Conservation (phyloP, 2,797 vertebrate species). For the Enoplosus armatus region DNA sequence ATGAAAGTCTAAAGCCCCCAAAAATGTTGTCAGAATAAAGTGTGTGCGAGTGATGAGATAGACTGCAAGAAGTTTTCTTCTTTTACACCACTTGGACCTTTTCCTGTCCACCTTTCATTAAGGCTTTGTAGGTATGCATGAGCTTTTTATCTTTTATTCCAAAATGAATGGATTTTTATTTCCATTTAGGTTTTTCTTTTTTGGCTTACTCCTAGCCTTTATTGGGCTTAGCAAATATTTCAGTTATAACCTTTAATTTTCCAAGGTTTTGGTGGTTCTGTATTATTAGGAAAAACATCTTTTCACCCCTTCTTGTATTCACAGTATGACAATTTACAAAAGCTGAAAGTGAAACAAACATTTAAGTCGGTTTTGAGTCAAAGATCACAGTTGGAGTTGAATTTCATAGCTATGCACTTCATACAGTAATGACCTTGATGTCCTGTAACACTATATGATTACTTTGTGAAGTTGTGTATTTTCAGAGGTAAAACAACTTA, state of each 20-base stretch:
- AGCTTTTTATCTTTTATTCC: conserved; percentile 56
- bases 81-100: conserved; percentile 21
- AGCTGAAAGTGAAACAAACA: conserved; percentile 3
- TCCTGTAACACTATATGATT: neutral
- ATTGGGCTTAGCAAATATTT: conserved; percentile 42
- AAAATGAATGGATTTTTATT: conserved; percentile 46
- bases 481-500: neutral
- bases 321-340: neutral
- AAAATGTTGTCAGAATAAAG: conserved; percentile 43
- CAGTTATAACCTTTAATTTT: neutral
- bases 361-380: neutral
- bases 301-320: neutral
- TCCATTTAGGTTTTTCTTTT: conserved; percentile 23
- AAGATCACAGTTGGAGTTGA: neutral
- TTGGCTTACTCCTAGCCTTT: neutral
- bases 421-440: neutral
- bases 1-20: conserved; percentile 12
- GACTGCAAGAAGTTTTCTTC: neutral
- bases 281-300: neutral
- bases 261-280: neutral
- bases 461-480: neutral
- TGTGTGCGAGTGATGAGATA: conserved; percentile 6
- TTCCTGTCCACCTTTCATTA: conserved; percentile 46
- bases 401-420: neutral
- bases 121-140: conserved; percentile 65